These are phyloP conservation scores for Tolmerus cingulatus DNA, from an alignment of 2,888 invertebrate genomes.

Conservation along the genomic window DNA sequence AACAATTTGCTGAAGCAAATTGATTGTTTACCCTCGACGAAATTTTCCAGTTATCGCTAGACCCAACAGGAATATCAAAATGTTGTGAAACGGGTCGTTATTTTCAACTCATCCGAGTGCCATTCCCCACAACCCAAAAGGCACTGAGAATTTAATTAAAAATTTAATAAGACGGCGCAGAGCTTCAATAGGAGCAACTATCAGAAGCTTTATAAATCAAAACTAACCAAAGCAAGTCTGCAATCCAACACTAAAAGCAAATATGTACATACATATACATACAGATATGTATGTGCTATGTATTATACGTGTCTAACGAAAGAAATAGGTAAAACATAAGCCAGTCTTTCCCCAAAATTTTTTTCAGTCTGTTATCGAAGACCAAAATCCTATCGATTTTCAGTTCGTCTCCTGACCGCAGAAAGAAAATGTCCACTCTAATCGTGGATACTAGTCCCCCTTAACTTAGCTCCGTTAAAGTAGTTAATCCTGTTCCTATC, in stretches of 20 bases:
- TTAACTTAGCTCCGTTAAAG: conserved; percentile 4
- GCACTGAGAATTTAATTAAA: neutral
- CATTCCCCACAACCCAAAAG: neutral
- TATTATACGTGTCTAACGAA: neutral
- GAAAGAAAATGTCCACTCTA: neutral
- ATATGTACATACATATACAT: neutral
- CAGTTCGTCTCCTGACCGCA: neutral
- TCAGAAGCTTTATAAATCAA: neutral
- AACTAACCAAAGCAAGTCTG: neutral
- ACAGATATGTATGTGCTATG: neutral
- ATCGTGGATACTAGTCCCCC: neutral
- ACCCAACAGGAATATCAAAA: neutral
- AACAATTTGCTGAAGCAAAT: neutral
- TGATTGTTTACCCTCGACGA: neutral
- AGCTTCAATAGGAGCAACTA: neutral
- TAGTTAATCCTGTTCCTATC: conserved; percentile 36
- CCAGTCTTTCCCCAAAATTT: neutral
- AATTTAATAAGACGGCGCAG: neutral
- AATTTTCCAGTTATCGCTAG: neutral
- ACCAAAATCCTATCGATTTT: neutral
- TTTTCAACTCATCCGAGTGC: neutral
- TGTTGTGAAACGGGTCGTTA: neutral
- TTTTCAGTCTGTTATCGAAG: neutral
- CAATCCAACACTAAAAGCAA: neutral
- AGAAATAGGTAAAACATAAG: neutral